Base-by-base conservation (phyloP, 2,888 invertebrate species). In the Meghimatium bilineatum region DNA sequence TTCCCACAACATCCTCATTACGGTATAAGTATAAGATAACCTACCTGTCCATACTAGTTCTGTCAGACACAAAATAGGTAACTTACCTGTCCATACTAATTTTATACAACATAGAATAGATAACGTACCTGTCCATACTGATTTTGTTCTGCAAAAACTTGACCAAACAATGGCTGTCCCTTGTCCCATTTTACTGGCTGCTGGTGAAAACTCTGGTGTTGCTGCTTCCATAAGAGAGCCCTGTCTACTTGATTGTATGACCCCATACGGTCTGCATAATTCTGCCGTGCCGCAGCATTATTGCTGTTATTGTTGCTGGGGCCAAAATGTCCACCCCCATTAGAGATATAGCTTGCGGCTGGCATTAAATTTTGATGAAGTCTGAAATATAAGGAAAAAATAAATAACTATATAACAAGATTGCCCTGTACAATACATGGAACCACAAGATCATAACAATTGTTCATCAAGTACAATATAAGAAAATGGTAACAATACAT, bases 131-230 rank as follows among this genome's bases (percentile, higher is more conserved):
- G 80, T 34, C 69, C 56, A 71, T 34, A 80, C 23, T 76, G 82
- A 32, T 76, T 76, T 38, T 76, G 75, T 26, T 38, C 71, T 36
- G 34, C 71, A 66, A 83, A 83, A 1, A 72, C 49, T 49, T 83
- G 83, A n/a, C 83, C 83, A 79, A 83, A 83, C 66, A 83, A 49
- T 6, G 83, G 79, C 79, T 83, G 83, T 5, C 83, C 72, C 14
- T 63, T 74, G 26, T 78, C 83, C 83, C 83, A 83, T 36, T 34
- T 56, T 20, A 83, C 83, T 29, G 77, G 38, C 83, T 83, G 83
- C 56, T 71, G 77, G n/a, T 52, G 44, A 20, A 67, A 29, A 20
- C 14, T 1, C 36, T 60, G 63, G 32, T 67, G 83, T 12, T 77
- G 77, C 72, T 69, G 77, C 12, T 44, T 56, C 83, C 78, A 60